phyloP scores from a whole-genome alignment of 1,140 invertebrate genomes.

The Drosophila azteca region DNA sequence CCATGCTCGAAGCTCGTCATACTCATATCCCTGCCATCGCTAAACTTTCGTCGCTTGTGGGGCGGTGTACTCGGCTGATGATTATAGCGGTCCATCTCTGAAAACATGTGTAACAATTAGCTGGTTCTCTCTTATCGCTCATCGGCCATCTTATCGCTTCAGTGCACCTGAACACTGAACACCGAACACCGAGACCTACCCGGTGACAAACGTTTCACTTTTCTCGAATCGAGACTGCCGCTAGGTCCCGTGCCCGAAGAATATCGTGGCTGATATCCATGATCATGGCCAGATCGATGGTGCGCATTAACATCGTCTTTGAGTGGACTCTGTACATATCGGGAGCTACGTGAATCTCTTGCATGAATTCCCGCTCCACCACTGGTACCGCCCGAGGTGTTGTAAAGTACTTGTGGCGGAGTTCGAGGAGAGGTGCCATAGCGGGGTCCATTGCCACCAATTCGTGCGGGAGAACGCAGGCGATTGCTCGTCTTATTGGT shows the following conservation, averaged over 20 bases:
- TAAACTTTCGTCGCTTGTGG: constrained; percentile 77
- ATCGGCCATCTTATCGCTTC: no score
- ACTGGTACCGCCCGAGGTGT: constrained; percentile 31
- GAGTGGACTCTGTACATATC: constrained; percentile 68
- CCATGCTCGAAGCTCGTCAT: constrained; percentile 56
- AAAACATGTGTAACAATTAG: not conserved
- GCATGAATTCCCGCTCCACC: constrained; percentile 20
- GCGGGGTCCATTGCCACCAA: constrained; percentile 49
- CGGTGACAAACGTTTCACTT: constrained; percentile 63
- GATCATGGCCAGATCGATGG: constrained; percentile 56
- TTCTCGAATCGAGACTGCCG: constrained; percentile 43
- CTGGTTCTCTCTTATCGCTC: no score
- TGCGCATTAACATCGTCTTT: constrained; percentile 66
- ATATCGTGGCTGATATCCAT: constrained; percentile 62
- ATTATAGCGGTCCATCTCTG: constrained; percentile 70
- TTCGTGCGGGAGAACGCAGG: constrained; percentile 50
- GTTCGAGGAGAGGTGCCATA: constrained; percentile 76
- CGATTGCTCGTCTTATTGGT: constrained; percentile 65
- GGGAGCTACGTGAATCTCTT: constrained; percentile 62
- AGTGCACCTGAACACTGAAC: not conserved
- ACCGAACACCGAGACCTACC: constrained; percentile 54
- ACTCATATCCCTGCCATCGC: constrained; percentile 56
- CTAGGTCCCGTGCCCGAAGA: constrained; percentile 49
- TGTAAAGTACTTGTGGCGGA: constrained; percentile 69
- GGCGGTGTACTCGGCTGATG: constrained; percentile 76